A percentile compares a stretch with the other conserved stretches of the same genome.
phyloP scores from a whole-genome alignment of 2,888 invertebrate genomes.

The Coelopa pilipes region DNA sequence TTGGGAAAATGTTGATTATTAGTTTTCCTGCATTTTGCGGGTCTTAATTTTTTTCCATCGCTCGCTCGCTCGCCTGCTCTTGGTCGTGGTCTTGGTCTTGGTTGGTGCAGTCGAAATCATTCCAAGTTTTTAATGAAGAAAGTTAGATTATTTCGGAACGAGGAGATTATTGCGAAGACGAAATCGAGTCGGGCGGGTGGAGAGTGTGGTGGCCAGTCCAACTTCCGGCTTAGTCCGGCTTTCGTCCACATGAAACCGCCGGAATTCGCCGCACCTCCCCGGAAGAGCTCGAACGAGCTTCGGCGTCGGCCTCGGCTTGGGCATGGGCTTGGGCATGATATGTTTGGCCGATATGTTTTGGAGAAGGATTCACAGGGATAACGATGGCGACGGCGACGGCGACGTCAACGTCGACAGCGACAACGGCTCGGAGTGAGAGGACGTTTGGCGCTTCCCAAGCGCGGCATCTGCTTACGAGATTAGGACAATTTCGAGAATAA shows the following conservation, averaged over 20 bases:
- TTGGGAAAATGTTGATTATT: constrained; percentile 45
- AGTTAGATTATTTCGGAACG: constrained; percentile 47
- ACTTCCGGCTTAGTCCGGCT: too few species aligned
- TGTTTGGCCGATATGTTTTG: background rate
- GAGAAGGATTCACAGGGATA: background rate
- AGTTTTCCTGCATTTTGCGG: constrained; percentile 39
- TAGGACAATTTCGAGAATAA: constrained; percentile 24
- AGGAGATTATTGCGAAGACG: constrained; percentile 32
- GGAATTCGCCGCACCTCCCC: background rate
- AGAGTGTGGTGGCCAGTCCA: too few species aligned
- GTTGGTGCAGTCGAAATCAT: constrained; percentile 34
- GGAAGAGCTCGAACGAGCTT: background rate
- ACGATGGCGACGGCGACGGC: background rate
- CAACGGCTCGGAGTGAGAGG: background rate
- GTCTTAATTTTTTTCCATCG: background rate
- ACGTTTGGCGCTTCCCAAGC: too few species aligned
- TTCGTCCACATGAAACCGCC: too few species aligned
- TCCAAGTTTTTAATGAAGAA: constrained; percentile 52
- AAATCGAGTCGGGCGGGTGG: too few species aligned
- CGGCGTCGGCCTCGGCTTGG: too few species aligned
- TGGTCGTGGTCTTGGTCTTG: too few species aligned
- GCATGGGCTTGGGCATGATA: background rate
- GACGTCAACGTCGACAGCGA: too few species aligned
- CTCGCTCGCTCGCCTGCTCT: too few species aligned
- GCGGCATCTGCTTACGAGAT: constrained; percentile 2